Evolutionary conservation across 2,797 vertebrate genomes (phyloP), one percentile per base, ranked within the genome.

Genomic region (Chaetodon trifasciatus): DNA sequence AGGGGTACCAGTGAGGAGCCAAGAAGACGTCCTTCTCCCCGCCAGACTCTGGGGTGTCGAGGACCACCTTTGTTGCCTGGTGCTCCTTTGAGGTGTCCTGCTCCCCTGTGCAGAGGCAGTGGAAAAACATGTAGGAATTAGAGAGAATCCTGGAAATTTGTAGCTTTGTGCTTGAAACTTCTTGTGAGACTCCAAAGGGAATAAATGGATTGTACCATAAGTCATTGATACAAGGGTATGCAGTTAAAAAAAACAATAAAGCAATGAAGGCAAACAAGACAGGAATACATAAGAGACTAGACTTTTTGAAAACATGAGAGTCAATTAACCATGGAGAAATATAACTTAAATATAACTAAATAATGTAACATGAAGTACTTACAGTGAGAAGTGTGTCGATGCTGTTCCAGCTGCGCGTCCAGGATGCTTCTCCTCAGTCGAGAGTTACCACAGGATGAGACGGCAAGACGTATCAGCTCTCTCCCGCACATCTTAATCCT

Each of bases 401-500:
- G 82, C n/a, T 70, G 85, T 17, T 40, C 32, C 16, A 44, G 2
- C 13, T 82, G 66, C 4, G 32, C 1, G 32, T 91, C 78, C 3
- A 24, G 47, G 32, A 87, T 52, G 57, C 85, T 90, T 16, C 91
- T 93, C 70, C 81, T 91, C 12, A 93, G 71, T 39, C 88, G 75
- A 39, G 95, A 93, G 74, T 90, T 95, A 6, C 96, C 92, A 16
- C 94, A 95, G 4, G 90, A 90, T 0, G 88, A 89, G 61, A 96
- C 84, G 0, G 95, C 93, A 73, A 93, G 84, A 12, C 93, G 90
- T 76, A 96, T 94, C 79, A 96, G 94, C 35, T 95, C 94, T 9
- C 94, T 91, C 7, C 96, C 94, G 32, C 95, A 96, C 47, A 94
- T 94, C 86, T 94, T 93, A 50, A 95, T 90, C 77, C 90, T 87